Percentiles rank a stretch among this genome's conserved stretches.
Conservation (phyloP, 1,140 invertebrate genomes). For the Dendroctonus valens region DNA sequence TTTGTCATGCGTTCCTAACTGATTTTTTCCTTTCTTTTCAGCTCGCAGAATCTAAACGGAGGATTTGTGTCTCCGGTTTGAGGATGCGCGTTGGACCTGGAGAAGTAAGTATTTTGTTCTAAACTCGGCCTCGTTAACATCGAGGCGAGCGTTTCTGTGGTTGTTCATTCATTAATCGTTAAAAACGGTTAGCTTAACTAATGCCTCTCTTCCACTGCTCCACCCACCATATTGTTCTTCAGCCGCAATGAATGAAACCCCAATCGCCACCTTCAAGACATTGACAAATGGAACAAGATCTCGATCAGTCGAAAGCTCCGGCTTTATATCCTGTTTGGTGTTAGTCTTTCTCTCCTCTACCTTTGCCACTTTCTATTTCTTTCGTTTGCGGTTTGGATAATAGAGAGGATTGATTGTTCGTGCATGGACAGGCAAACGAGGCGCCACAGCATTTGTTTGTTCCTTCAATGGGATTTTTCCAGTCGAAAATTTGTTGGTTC, state of each 20-base stretch:
- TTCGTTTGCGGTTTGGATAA: neutral
- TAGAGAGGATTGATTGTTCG: no score
- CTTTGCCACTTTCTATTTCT: neutral
- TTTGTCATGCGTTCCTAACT: neutral
- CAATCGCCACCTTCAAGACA: constrained; percentile 62
- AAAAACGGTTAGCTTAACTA: constrained; percentile 1
- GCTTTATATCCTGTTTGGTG: neutral
- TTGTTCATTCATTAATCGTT: constrained; percentile 9
- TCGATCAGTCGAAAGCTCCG: constrained; percentile 51
- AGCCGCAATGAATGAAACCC: constrained; percentile 46
- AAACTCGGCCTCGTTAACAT: no score
- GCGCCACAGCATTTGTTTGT: no score
- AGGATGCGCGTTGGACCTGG: constrained; percentile 34
- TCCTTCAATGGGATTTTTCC: no score
- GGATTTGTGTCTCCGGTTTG: constrained; percentile 65
- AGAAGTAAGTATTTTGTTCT: constrained; percentile 1
- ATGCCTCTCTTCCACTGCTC: constrained; percentile 2
- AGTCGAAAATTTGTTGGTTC: no score
- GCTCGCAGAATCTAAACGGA: constrained; percentile 60
- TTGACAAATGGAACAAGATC: constrained; percentile 64
- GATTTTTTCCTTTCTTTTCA: constrained; percentile 50
- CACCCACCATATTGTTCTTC: constrained; percentile 1
- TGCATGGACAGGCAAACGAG: no score
- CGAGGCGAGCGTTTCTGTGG: no score
- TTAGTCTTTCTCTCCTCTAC: neutral